Evolutionary conservation across 2,888 invertebrate species (phyloP), one percentile per base, ranked within the genome.

Genomic region (Brachyopa scutellaris): DNA sequence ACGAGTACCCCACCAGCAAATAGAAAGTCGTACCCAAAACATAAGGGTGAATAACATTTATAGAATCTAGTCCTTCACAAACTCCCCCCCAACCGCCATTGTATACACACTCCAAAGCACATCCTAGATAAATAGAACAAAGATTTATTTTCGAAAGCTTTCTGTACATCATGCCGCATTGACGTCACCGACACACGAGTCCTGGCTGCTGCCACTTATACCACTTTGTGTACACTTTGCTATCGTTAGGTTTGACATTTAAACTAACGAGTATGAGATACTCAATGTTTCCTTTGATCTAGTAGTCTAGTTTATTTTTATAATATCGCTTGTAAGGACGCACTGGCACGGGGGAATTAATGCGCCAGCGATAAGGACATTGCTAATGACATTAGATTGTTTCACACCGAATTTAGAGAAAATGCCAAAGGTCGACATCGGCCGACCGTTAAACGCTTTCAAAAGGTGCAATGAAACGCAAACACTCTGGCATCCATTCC

Each of bases 401-500:
- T 72, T 72, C 40, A 45, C 11, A 51, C 8, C 4, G 13, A 61
- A 38, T 40, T 40, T 40, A 42, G 23, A 15, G 31, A 38, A 61
- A 72, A 72, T 72, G 61, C 51, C 61, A 72, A 33, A 51, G 70
- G 70, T 72, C 51, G 61, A 11, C 19, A 11, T 26, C 51, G 40
- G 59, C 17, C 59, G 51, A 42, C 51, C 61, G 31, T 72, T 31
- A 72, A 61, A 61, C 61, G 51, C 23, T 11, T 1, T 40, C 40
- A 67, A 55, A 67, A 55, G 66, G 53, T 67, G 42, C 66, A 67
- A 53, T 67, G 66, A 45, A 40, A 53, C 53, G 66, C 66, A 38
- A 51, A 66, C 49, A 40, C n/a, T n/a, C n/a, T n/a, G n/a, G 26
- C 26, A 26, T 5, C 3, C 26, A 26, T 26, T 6, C 26, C 26